A percentile compares a stretch with the other conserved stretches of the same genome.
Evolutionary conservation across 2,113 vertebrate species (phyloP).

Genomic region (Cynoglossus semilaevis): DNA sequence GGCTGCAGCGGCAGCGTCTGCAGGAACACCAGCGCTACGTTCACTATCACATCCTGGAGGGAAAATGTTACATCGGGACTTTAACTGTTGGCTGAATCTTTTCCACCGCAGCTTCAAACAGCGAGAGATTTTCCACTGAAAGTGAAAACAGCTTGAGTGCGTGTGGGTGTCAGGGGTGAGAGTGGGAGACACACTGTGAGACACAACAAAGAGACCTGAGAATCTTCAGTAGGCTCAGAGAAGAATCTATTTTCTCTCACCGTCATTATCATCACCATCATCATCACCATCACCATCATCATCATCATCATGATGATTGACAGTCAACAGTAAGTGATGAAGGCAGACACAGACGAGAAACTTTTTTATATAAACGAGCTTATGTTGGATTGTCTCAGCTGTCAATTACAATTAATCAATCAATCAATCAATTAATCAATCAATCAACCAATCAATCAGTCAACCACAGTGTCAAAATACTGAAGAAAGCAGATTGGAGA

Average conservation of each 20-base stretch:
- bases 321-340: too few relatives aligned
- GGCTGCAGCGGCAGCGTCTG: neutral
- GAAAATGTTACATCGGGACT: neutral
- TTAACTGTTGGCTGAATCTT: slow-evolving; percentile 4
- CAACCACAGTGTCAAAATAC: too few relatives aligned
- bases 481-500: too few relatives aligned
- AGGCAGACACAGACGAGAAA: too few relatives aligned
- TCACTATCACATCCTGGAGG: neutral
- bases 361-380: too few relatives aligned
- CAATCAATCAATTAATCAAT: too few relatives aligned
- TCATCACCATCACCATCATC: too few relatives aligned
- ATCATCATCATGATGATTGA: too few relatives aligned
- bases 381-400: too few relatives aligned
- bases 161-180: neutral
- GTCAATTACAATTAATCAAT: too few relatives aligned
- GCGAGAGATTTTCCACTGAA: slow-evolving; percentile 38
- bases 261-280: too few relatives aligned
- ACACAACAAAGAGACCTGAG: neutral
- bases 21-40: neutral
- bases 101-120: slow-evolving; percentile 49
- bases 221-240: neutral
- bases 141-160: slow-evolving; percentile 57
- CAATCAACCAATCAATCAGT: too few relatives aligned
- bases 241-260: neutral
- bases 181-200: slow-evolving; percentile 1